Conservation (phyloP, 23 tunicate genomes). For the Clavelina lepadiformis region DNA sequence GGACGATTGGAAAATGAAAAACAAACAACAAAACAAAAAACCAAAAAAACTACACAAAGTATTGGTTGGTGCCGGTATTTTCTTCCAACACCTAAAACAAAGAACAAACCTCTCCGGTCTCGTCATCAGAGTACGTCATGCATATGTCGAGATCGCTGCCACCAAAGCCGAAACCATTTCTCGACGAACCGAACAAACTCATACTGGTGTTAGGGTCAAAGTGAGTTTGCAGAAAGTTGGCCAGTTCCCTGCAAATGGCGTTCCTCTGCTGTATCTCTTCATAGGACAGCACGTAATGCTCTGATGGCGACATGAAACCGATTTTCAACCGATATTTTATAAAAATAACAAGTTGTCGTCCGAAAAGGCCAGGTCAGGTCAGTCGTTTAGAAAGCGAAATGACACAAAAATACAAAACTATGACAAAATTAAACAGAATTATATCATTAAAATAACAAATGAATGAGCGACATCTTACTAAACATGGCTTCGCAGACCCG, state of each 20-base stretch:
- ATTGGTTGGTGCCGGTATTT: too few species aligned
- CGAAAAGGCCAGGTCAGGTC: too few species aligned
- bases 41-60: too few species aligned
- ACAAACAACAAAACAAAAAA: too few species aligned
- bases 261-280: slow-evolving; percentile 37
- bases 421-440: too few species aligned
- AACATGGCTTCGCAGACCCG: slow-evolving; percentile 27
- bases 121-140: slow-evolving; percentile 62
- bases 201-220: slow-evolving; percentile 38
- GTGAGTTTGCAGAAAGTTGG: slow-evolving; percentile 20
- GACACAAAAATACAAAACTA: too few species aligned
- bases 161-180: slow-evolving; percentile 90
- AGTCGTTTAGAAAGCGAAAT: too few species aligned
- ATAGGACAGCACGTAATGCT: slow-evolving; percentile 23
- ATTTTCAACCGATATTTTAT: too few species aligned
- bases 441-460: too few species aligned
- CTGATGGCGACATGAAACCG: slow-evolving; percentile 30
- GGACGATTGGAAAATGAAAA: too few species aligned
- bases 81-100: background rate
- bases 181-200: slow-evolving; percentile 84
- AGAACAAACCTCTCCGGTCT: slow-evolving; percentile 56
- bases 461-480: slow-evolving; percentile 23
- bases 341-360: too few species aligned
- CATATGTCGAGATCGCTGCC: slow-evolving; percentile 93
- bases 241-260: slow-evolving; percentile 32